Evolutionary conservation across 2,888 invertebrate genomes (phyloP), one percentile per base, ranked within the genome.

Genomic region (Germaria angustata): DNA sequence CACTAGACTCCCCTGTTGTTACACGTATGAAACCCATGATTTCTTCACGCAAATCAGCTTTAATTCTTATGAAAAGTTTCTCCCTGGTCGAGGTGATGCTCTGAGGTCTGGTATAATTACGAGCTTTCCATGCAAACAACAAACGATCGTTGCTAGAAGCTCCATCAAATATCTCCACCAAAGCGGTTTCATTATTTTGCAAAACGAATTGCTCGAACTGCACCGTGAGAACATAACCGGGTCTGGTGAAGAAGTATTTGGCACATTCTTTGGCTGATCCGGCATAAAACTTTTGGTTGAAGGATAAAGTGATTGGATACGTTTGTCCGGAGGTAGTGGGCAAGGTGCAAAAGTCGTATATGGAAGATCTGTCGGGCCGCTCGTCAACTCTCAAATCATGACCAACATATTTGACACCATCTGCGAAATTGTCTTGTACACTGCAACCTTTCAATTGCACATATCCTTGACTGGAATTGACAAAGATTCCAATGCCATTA

Each of bases 101-200:
- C 89, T 98, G 97, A 0, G 97, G 97, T 86, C 97, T 92, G 0
- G 98, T 97, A 77, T 94, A 94, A 90, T 99, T 99, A 87, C 94
- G 93, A 61, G 98, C 94, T 71, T 92, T 92, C 89, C 97, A 95
- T 0, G 92, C 92, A 20, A 95, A 94, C 49, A 98, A 88, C 24
- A 96, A 90, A 85, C 94, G 94, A 86, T 96, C 95, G 73, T 94
- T 93, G 0, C 92, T 90, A 24, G 95, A 94, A 46, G 94, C 92
- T 8, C 97, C 97, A 88, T 97, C 97, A 88, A 95, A 96, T 53
- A 97, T 92, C 88, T 94, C 95, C 75, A 97, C 93, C 69, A 93
- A 92, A 2, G 95, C 96, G 13, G 95, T 95, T 81, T 95, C 93
- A 87, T 96, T 95, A 75, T 93, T 93, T 87, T 95, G 95, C 13